Conservation (phyloP, 2,797 vertebrate species). For the Synanceia verrucosa region DNA sequence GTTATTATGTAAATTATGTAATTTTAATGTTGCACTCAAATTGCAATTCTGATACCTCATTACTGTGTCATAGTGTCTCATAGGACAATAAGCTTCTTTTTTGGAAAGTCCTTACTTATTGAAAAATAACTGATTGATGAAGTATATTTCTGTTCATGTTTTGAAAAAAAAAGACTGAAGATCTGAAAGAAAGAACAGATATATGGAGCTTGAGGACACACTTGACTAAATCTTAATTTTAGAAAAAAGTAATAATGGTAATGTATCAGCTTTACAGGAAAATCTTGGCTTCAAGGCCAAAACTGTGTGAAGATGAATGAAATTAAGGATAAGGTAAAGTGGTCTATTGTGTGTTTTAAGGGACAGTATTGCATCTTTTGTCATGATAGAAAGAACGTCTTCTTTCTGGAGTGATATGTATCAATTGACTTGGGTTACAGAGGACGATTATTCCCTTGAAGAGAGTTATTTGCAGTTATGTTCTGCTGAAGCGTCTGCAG, state of each 20-base stretch:
- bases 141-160: slow-evolving; percentile 5
- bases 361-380: slow-evolving; percentile 21
- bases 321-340: slow-evolving; percentile 47
- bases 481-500: slow-evolving; percentile 10
- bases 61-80: neutral
- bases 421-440: slow-evolving; percentile 22
- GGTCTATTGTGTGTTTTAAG: slow-evolving; percentile 30
- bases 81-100: neutral
- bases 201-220: slow-evolving; percentile 48
- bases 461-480: slow-evolving; percentile 5
- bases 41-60: neutral
- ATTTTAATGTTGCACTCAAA: neutral
- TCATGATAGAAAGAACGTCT: neutral
- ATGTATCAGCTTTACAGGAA: slow-evolving; percentile 29
- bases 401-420: slow-evolving; percentile 20
- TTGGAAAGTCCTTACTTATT: slow-evolving; percentile 1
- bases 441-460: slow-evolving; percentile 27
- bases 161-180: neutral
- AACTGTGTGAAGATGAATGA: slow-evolving; percentile 42
- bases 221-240: slow-evolving; percentile 55
- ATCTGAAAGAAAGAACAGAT: slow-evolving; percentile 37
- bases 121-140: neutral
- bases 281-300: slow-evolving; percentile 30
- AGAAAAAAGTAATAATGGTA: slow-evolving; percentile 32
- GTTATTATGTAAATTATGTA: slow-evolving; percentile 5